Evolutionary conservation across 2,888 invertebrate genomes (phyloP).

Genomic region (Patella depressa): DNA sequence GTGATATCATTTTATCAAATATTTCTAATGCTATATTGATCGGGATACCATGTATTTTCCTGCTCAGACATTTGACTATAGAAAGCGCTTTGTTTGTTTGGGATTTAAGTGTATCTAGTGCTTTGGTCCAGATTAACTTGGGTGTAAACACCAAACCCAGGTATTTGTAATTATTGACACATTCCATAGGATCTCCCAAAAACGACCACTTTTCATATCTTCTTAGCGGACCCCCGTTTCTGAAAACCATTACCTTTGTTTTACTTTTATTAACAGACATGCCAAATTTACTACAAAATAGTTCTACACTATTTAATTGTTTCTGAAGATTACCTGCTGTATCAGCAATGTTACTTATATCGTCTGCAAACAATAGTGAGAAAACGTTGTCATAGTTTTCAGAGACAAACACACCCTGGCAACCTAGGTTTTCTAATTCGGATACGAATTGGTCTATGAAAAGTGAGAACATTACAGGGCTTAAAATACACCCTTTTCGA

Average conservation of each 20-base stretch:
- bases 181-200: background rate
- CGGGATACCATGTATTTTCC: too few species aligned
- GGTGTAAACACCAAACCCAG: conserved; percentile 19
- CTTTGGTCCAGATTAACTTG: conserved; percentile 13
- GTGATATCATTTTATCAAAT: too few species aligned
- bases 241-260: conserved; percentile 3
- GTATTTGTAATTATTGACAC: conserved; percentile 9
- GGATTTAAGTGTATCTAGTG: background rate
- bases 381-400: too few species aligned
- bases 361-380: too few species aligned
- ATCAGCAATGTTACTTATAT: too few species aligned
- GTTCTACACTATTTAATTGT: conserved; percentile 12
- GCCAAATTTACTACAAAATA: conserved; percentile 18
- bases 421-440: too few species aligned
- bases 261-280: conserved; percentile 14
- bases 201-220: background rate
- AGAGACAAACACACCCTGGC: too few species aligned
- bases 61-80: background rate
- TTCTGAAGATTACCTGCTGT: background rate
- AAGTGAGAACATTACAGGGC: too few species aligned
- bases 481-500: too few species aligned
- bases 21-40: too few species aligned
- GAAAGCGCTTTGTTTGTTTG: conserved; percentile 25
- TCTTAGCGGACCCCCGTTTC: background rate
- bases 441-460: too few species aligned